Evolutionary conservation across 2,113 vertebrate genomes (phyloP), one percentile per base, ranked within the genome.

Genomic region (Erythrocercus mccallii): DNA sequence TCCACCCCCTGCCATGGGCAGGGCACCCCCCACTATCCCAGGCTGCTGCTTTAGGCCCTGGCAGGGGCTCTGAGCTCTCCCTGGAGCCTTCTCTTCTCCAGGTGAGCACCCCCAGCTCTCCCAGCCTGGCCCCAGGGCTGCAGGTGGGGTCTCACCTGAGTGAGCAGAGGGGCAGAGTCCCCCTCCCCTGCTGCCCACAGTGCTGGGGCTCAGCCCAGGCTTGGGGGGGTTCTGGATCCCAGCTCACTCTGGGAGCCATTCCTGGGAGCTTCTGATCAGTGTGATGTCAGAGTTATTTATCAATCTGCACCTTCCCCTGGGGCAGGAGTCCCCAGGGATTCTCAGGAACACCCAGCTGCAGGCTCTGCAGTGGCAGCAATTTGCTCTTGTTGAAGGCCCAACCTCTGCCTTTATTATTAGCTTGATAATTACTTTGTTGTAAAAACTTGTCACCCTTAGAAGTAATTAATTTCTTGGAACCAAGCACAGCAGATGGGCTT

Each of bases 381-480:
- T 65, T 40, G 31, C 66, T 90, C 33, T 38, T 12, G 10, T 6
- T 15, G 62, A 44, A 72, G 37, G 42, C 65, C 58, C 85, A 90
- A 35, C 42, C 84, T 88, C 88, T 88, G 84, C 85, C 47, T 92
- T 85, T 78, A 42, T 77, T 54, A 87, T 91, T 66, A 82, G 33
- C 74, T 80, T 40, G 78, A 44, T 94, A 90, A 97, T 94, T 77
- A 77, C 79, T 65, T 70, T 30, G 71, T 91, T 90, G 70, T 56
- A 91, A 95, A 78, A 95, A 57, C 62, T 57, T 0, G 0, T 91
- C 89, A 86, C 62, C 79, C 79, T 91, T 82, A 84, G 71, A 88
- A 88, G 87, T 96, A 91, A 96, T 97, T 96, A 90, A 91, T 86
- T 90, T 70, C 54, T 94, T 48, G 90, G 90, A 95, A 47, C 16